Conservation (phyloP, 2,113 vertebrate genomes). For the Emydocephalus ijimae region DNA sequence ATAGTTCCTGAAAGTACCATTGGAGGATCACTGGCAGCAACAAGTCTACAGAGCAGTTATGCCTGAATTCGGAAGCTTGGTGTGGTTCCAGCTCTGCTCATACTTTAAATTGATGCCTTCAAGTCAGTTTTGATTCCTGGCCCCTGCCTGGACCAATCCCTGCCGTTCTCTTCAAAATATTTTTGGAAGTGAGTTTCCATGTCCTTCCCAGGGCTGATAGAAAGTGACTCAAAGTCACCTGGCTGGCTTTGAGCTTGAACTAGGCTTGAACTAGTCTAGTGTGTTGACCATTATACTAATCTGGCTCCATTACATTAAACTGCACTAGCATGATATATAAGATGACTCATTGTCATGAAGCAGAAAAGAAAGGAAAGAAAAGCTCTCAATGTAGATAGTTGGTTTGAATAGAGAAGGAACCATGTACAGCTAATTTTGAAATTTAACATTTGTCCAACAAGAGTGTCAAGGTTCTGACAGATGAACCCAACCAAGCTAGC, state of each 20-base stretch:
- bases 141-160: background rate
- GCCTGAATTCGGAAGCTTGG: background rate
- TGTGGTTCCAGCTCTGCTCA: background rate
- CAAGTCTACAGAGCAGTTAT: background rate
- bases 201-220: background rate
- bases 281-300: background rate
- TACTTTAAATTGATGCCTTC: background rate
- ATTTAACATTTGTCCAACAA: background rate
- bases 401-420: background rate
- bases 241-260: background rate
- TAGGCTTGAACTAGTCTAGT: background rate
- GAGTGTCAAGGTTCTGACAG: no score
- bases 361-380: background rate
- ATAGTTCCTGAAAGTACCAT: background rate
- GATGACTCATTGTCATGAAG: background rate
- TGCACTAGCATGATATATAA: background rate
- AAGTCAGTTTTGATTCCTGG: background rate
- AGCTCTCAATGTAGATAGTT: background rate
- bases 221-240: background rate
- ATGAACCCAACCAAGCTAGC: no score
- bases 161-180: background rate
- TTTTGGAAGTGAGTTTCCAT: background rate
- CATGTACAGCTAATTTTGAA: background rate
- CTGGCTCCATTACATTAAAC: background rate
- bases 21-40: background rate